Percentiles rank a stretch among this genome's conserved stretches.
phyloP scores from a whole-genome alignment of 2,113 vertebrate species.

The Nesoenas mayeri region DNA sequence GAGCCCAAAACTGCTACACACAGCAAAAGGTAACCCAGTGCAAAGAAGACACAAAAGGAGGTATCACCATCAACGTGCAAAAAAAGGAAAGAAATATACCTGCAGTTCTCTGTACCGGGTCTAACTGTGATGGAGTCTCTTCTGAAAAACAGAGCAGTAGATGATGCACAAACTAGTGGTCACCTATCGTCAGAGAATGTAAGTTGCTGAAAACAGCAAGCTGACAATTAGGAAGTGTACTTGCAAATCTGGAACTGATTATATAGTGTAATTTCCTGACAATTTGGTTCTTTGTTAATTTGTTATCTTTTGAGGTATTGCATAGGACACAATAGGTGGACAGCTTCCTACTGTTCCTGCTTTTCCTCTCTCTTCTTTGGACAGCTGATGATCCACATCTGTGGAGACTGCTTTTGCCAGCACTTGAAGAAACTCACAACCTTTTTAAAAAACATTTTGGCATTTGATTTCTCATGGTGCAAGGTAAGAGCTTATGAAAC shows the following conservation, averaged over 20 bases:
- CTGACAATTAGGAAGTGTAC: background rate
- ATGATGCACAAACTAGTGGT: background rate
- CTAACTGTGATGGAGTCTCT: background rate
- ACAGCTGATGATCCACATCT: background rate
- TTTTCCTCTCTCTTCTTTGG: background rate
- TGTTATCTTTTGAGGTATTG: background rate
- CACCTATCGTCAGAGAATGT: background rate
- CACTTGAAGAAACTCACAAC: background rate
- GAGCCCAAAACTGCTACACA: background rate
- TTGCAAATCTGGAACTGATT: constrained; percentile 28
- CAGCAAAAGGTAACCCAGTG: background rate
- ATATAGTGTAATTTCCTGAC: background rate
- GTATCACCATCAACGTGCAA: background rate
- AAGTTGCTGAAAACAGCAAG: background rate
- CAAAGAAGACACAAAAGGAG: background rate
- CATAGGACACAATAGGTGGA: background rate
- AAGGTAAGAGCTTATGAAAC: background rate
- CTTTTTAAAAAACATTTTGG: background rate
- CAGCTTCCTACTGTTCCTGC: background rate
- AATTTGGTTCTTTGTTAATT: background rate
- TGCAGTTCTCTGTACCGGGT: background rate
- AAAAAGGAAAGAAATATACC: background rate
- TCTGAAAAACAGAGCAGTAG: background rate
- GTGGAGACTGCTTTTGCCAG: background rate
- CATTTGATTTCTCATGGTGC: background rate